phyloP scores from a whole-genome alignment of 1,140 invertebrate species.

The Macrocentrus cingulum region DNA sequence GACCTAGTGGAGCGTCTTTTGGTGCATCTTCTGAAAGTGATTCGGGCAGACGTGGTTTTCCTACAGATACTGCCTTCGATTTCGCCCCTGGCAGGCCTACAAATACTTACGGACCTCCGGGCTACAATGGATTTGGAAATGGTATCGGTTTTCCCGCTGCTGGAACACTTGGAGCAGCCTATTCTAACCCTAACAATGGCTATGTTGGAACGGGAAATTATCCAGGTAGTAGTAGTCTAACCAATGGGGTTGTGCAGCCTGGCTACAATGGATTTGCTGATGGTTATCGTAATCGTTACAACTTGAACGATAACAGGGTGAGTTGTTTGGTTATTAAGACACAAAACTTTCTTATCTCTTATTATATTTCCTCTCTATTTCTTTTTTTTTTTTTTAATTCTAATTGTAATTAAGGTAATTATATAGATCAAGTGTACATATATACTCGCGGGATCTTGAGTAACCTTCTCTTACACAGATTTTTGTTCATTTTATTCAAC shows the following conservation, averaged over 20 bases:
- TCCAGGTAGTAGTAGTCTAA: background rate
- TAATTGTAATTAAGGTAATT: no score
- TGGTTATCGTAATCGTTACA: conserved; percentile 32
- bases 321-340: conserved; percentile 24
- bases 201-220: conserved; percentile 19
- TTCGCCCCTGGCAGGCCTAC: conserved; percentile 36
- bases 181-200: conserved; percentile 3
- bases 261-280: conserved; percentile 30
- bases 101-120: conserved; percentile 37
- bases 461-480: no score
- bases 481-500: no score
- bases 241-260: background rate
- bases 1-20: conserved; percentile 29
- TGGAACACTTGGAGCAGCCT: conserved; percentile 28
- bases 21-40: background rate
- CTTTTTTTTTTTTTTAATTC: no score
- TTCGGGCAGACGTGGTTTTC: conserved; percentile 8
- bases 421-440: no score
- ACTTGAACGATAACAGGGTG: conserved; percentile 43
- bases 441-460: no score
- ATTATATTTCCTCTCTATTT: no score
- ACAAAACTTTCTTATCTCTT: background rate
- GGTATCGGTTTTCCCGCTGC: conserved; percentile 22
- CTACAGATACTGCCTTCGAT: conserved; percentile 15
- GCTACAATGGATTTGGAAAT: conserved; percentile 28